A percentile compares a stretch with the other conserved stretches of the same genome.
Conservation (phyloP, 1,140 invertebrate genomes). For the Meloidogyne hapla region DNA sequence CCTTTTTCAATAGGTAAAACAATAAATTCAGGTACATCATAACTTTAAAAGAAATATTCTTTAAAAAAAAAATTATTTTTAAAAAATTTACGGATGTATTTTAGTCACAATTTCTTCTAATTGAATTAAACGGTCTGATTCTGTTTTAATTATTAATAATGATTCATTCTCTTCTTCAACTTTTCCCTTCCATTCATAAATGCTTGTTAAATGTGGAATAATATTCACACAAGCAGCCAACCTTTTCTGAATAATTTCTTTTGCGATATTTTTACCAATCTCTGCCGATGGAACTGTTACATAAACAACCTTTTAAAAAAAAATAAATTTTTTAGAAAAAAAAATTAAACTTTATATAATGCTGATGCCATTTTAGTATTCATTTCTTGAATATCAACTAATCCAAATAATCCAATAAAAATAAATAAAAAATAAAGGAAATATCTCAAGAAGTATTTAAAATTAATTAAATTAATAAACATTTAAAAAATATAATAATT, state of each 20-base stretch:
- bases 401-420: not conserved
- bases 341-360: not conserved
- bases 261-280: conserved; percentile 24
- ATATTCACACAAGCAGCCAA: conserved; percentile 32
- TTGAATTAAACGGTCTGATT: not conserved
- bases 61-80: too few relatives aligned
- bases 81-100: conserved; percentile 20
- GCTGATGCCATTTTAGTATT: not conserved
- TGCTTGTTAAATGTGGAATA: conserved; percentile 8
- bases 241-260: conserved; percentile 13
- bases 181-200: conserved; percentile 29
- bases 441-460: not conserved
- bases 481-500: not conserved
- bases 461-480: not conserved
- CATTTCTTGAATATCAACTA: not conserved
- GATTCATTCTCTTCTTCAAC: conserved; percentile 19
- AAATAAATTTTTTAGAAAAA: not conserved
- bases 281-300: conserved; percentile 27
- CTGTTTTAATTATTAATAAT: conserved; percentile 28
- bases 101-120: conserved; percentile 6
- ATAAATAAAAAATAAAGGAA: not conserved
- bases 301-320: conserved; percentile 23
- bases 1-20: conserved; percentile 25
- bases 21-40: conserved; percentile 26
- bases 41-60: conserved; percentile 11